Conservation (phyloP, 64 coral and sea anemone genomes). For the Pachyseris speciosa region DNA sequence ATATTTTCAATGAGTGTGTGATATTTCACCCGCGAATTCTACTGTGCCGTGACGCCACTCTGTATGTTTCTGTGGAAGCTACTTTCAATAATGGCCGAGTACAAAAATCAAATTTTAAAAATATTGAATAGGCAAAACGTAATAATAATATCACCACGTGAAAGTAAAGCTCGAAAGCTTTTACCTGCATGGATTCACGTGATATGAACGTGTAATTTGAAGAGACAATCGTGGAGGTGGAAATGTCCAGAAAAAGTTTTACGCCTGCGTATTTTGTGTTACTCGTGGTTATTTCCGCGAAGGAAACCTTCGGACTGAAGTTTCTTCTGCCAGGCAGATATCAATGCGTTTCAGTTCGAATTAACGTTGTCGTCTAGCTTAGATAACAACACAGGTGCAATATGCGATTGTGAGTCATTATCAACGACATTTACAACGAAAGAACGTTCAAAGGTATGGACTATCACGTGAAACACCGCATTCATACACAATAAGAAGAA, state of each 20-base stretch:
- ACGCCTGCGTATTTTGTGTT: neutral
- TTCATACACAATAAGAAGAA: neutral
- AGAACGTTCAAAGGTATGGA: neutral
- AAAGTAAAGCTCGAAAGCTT: neutral
- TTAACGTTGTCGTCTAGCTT: neutral
- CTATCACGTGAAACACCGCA: conserved; percentile 8
- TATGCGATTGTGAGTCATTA: neutral
- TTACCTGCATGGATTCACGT: neutral
- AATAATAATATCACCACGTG: neutral
- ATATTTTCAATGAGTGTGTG: conserved; percentile 31
- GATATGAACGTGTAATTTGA: neutral
- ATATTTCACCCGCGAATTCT: conserved; percentile 31
- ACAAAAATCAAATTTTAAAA: neutral
- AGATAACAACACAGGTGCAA: neutral
- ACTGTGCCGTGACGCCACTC: neutral
- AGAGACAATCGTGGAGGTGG: neutral
- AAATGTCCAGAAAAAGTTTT: neutral
- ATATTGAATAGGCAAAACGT: neutral
- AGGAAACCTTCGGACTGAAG: neutral
- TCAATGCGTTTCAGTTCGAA: neutral
- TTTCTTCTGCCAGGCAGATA: too few relatives aligned
- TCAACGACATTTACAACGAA: neutral
- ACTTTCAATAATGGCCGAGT: neutral
- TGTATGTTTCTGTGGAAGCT: neutral
- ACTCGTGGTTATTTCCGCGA: neutral